Conservation (phyloP, 2,888 invertebrate genomes). For the Laothoe populi region DNA sequence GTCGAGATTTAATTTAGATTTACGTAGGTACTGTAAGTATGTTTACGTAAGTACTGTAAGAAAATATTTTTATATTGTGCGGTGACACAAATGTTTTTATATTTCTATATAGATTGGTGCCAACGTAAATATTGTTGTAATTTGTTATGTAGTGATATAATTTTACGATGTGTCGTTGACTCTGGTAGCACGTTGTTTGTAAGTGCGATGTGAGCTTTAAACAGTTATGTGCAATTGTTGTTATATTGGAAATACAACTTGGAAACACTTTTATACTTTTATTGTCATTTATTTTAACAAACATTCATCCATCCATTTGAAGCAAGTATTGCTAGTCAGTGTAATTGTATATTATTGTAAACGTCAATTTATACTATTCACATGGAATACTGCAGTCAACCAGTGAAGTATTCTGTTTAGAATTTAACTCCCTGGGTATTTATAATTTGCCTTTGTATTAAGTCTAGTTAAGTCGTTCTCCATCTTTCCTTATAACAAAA, state of each 20-base stretch:
- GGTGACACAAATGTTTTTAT: slow-evolving; percentile 78
- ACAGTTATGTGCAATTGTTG: slow-evolving; percentile 80
- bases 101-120: slow-evolving; percentile 79
- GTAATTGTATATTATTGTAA: slow-evolving; percentile 16
- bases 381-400: not conserved
- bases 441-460: not conserved
- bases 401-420: not conserved
- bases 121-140: slow-evolving; percentile 84
- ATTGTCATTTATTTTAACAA: slow-evolving; percentile 41
- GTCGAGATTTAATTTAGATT: slow-evolving; percentile 80
- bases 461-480: too few species aligned
- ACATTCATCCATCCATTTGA: slow-evolving; percentile 1
- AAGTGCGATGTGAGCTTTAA: slow-evolving; percentile 69
- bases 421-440: not conserved
- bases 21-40: slow-evolving; percentile 66
- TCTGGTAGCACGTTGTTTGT: slow-evolving; percentile 66
- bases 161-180: slow-evolving; percentile 79
- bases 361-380: not conserved
- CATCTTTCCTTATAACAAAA: not conserved
- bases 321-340: slow-evolving; percentile 28
- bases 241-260: slow-evolving; percentile 81
- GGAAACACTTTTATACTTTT: slow-evolving; percentile 61
- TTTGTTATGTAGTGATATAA: slow-evolving; percentile 83
- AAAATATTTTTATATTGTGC: slow-evolving; percentile 83
- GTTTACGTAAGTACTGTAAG: slow-evolving; percentile 78